Conservation (phyloP, 2,113 vertebrate species). For the Corythoichthys intestinalis region DNA sequence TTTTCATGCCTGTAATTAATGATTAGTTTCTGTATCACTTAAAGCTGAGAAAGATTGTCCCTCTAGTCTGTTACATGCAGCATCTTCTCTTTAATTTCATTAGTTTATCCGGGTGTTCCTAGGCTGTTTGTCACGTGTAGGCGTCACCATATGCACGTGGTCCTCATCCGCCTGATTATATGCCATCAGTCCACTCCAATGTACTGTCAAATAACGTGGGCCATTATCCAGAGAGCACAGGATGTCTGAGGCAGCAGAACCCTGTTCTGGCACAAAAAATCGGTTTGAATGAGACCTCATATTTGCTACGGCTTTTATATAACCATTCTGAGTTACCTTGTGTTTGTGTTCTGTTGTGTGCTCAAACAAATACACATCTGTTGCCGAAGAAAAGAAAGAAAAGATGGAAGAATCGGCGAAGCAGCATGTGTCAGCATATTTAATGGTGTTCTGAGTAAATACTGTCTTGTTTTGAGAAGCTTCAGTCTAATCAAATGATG, state of each 20-base stretch:
- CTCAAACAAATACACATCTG: slow-evolving; percentile 54
- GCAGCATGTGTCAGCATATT: neutral
- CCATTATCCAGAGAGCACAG: slow-evolving; percentile 48
- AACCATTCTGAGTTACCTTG: slow-evolving; percentile 10
- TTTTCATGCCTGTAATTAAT: too few species aligned
- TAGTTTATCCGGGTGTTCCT: slow-evolving; percentile 23
- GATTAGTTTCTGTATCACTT: neutral
- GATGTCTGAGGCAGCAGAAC: slow-evolving; percentile 39
- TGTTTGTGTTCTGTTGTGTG: slow-evolving; percentile 19
- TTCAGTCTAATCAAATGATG: slow-evolving; percentile 2
- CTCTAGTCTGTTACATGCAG: neutral
- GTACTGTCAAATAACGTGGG: slow-evolving; percentile 49
- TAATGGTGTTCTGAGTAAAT: neutral
- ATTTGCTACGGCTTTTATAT: slow-evolving; percentile 38
- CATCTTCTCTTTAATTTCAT: slow-evolving; percentile 7
- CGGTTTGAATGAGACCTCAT: slow-evolving; percentile 40
- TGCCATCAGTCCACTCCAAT: slow-evolving; percentile 45
- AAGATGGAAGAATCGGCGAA: slow-evolving; percentile 1
- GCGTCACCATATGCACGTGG: slow-evolving; percentile 34
- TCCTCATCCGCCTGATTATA: slow-evolving; percentile 45
- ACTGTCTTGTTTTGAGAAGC: slow-evolving; percentile 15
- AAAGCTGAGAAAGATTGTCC: neutral
- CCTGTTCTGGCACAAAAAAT: slow-evolving; percentile 43
- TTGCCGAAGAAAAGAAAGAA: slow-evolving; percentile 55
- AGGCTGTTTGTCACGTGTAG: slow-evolving; percentile 5